These are phyloP conservation scores for Distichodus sexfasciatus DNA, from an alignment of 2,797 vertebrate genomes.

Conservation along the genomic window DNA sequence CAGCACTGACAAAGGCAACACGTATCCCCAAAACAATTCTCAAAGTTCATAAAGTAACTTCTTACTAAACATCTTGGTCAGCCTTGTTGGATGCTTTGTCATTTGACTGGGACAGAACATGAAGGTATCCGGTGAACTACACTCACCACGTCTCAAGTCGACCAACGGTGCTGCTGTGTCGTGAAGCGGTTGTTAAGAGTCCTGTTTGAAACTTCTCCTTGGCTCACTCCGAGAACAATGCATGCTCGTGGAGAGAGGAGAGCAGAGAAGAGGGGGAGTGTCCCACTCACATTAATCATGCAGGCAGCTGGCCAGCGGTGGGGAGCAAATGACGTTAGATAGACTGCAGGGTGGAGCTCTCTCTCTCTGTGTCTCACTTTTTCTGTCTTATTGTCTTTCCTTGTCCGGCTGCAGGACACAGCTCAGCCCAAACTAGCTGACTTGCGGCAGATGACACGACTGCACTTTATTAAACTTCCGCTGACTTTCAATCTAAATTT, in stretches of 20 bases:
- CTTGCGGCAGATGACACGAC: slow-evolving; percentile 24
- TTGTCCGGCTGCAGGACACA: background rate
- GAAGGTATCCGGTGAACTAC: slow-evolving; percentile 1
- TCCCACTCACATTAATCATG: slow-evolving; percentile 48
- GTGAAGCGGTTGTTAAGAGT: slow-evolving; percentile 5
- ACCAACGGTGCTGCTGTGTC: slow-evolving; percentile 12
- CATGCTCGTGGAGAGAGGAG: slow-evolving; percentile 60
- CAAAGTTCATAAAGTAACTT: background rate
- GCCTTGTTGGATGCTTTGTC: background rate
- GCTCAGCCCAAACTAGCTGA: slow-evolving; percentile 24
- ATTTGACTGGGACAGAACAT: slow-evolving; percentile 2
- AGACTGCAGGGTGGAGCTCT: slow-evolving; percentile 26
- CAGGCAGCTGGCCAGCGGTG: slow-evolving; percentile 38
- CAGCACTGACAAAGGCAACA: background rate
- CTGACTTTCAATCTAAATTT: slow-evolving; percentile 26
- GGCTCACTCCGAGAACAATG: slow-evolving; percentile 62
- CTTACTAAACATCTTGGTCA: background rate
- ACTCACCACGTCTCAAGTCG: slow-evolving; percentile 44
- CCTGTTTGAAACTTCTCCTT: slow-evolving; percentile 58
- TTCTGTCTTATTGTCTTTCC: background rate
- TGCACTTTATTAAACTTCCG: slow-evolving; percentile 28
- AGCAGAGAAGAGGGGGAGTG: slow-evolving; percentile 48
- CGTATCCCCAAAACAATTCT: background rate
- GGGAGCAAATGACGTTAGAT: slow-evolving; percentile 34
- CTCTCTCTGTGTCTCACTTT: slow-evolving; percentile 7